Base-by-base conservation (phyloP, 2,797 vertebrate species). In the Darevskia mixta region DNA sequence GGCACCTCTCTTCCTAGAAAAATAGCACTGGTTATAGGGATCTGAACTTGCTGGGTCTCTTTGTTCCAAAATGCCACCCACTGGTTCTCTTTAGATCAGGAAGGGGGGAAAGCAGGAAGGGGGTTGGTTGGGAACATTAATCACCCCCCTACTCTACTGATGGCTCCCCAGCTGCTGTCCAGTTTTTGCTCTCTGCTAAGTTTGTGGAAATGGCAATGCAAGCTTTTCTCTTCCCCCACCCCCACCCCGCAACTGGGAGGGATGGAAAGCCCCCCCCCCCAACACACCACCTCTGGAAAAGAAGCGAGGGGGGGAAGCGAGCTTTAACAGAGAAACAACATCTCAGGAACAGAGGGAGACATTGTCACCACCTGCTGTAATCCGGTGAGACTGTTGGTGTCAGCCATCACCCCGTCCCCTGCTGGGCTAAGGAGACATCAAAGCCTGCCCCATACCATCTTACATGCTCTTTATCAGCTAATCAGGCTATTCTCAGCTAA, bases 401-500 rank as follows among this genome's bases (percentile, higher is more conserved):
- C 97, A 96, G 92, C 97, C 96, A 94, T 89, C 89, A 79, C 93
- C 91, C 25, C 87, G 95, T 90, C 94, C 94, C 96, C 96, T 87
- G 95, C 95, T 78, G 94, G 77, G 96, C 96, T 94, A 93, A 95
- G 94, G 95, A 95, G 95, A 97, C 96, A 96, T 97, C 96, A 97
- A 97, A 97, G 96, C 94, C 95, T 85, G 95, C 96, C 96, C 96
- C 96, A 95, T 93, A 92, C 97, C 95, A 96, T 96, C 97, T 95
- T 96, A 97, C 96, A 96, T 96, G 97, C 96, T 96, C 97, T 96
- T 97, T 96, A 96, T 92, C 92, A 25, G 93, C 96, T 97, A 97
- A 97, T 97, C 97, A 97, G 96, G 91, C 97, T 96, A 97, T 97
- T 97, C 96, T 97, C 96, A 92, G 95, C 79, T 79, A 93, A 93